Conservation (phyloP, 2,797 vertebrate genomes). For the Danio tinwini region DNA sequence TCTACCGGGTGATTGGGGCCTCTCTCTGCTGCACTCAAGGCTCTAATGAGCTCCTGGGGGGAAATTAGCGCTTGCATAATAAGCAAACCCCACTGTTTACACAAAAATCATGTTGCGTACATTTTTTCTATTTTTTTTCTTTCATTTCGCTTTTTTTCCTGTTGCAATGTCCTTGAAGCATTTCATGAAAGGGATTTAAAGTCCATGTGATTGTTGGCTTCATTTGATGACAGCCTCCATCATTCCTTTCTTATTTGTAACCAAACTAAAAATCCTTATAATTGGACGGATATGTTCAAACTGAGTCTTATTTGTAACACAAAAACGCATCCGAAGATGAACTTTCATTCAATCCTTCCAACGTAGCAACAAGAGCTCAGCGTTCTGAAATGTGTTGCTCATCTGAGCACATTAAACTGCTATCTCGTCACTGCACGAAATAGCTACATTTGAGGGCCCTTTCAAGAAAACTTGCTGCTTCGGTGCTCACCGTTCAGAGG, state of each 20-base stretch:
- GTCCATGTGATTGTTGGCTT: conserved; percentile 16
- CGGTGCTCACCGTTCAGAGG: neutral
- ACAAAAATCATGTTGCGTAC: conserved; percentile 60
- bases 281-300: conserved; percentile 16
- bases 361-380: neutral
- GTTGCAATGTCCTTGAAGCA: conserved; percentile 12
- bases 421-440: neutral
- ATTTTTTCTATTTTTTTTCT: conserved; percentile 47
- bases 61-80: conserved; percentile 77
- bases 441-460: conserved; percentile 8
- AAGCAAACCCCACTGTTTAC: conserved; percentile 76
- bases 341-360: neutral
- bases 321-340: neutral
- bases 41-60: conserved; percentile 82
- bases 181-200: conserved; percentile 22
- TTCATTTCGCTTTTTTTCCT: conserved; percentile 16
- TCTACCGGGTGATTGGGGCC: conserved; percentile 72
- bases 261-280: conserved; percentile 29
- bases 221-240: conserved; percentile 20
- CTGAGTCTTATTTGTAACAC: neutral
- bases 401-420: neutral
- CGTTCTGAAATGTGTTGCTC: neutral
- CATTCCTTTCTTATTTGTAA: conserved; percentile 18
- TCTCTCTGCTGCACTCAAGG: conserved; percentile 73
- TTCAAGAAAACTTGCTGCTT: conserved; percentile 31